These are phyloP conservation scores for Achroia grisella DNA, from an alignment of 1,140 invertebrate genomes.

Conservation along the genomic window DNA sequence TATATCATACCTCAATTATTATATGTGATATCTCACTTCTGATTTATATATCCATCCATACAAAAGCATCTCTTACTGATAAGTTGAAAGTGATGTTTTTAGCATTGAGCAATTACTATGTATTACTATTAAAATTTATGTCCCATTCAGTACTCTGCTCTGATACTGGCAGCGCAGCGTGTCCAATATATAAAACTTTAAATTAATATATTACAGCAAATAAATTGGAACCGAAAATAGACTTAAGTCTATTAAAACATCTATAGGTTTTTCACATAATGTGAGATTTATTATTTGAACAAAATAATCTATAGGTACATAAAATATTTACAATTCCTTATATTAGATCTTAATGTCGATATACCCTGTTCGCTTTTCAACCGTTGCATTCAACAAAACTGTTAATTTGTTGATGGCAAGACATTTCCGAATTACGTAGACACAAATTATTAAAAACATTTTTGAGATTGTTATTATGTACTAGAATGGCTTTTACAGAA, in stretches of 20 bases:
- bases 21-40: too few relatives aligned
- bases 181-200: too few relatives aligned
- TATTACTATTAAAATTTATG: too few relatives aligned
- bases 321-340: slow-evolving; percentile 70
- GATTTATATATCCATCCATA: too few relatives aligned
- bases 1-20: too few relatives aligned
- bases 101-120: too few relatives aligned
- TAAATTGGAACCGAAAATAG: background rate
- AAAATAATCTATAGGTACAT: slow-evolving; percentile 68
- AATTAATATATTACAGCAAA: too few relatives aligned
- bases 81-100: too few relatives aligned
- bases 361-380: slow-evolving; percentile 71
- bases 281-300: slow-evolving; percentile 71
- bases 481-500: slow-evolving; percentile 7
- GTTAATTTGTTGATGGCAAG: slow-evolving; percentile 43
- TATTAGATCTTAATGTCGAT: slow-evolving; percentile 61
- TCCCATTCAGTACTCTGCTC: too few relatives aligned
- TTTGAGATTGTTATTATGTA: slow-evolving; percentile 7
- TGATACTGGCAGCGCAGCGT: too few relatives aligned
- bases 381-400: slow-evolving; percentile 48
- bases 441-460: slow-evolving; percentile 9
- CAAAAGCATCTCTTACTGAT: too few relatives aligned
- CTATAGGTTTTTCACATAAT: slow-evolving; percentile 41
- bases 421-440: slow-evolving; percentile 2
- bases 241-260: slow-evolving; percentile 21